Base-by-base conservation (phyloP, 2,888 invertebrate species). In the Phaonia tiefii region DNA sequence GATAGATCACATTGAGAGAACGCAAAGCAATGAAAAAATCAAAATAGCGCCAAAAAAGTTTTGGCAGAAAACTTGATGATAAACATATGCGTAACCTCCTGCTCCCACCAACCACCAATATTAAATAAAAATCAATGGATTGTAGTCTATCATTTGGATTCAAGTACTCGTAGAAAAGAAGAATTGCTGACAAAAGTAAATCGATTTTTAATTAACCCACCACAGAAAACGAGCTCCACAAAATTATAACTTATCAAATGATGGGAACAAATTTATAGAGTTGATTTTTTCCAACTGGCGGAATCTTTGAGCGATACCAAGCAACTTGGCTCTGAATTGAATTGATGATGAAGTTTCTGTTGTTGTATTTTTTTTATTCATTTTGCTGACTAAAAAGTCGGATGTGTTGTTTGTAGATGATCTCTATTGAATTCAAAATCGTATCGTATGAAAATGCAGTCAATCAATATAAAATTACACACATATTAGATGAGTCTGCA, bases 391-490 rank as follows among this genome's bases (percentile, higher is more conserved):
- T n/a, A 39, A 39, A 31, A 60, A 17, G 42, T n/a, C 42, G 13
- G 3, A 26, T 20, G 31, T 15, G 20, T 65, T 70, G 13, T 73
- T 69, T 67, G 67, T 60, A 67, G 54, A 79, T 63, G 70, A 79
- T 71, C 60, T 79, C 49, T 49, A 63, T 67, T 44, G 51, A 69
- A 66, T 76, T 58, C 11, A 8, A 37, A 15, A 74, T 22, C 26
- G 26, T 66, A 46, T 25, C 37, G 54, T 54, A 85, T 86, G 84
- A 86, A 88, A 87, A 86, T 86, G 87, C 86, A 88, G 89, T 88
- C 89, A 87, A 88, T 88, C 87, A 88, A 86, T 87, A 86, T 84
- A 86, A 86, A 85, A 88, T 88, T 89, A 88, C 85, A 87, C 87
- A 87, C 86, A 86, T 88, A 87, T 89, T 88, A 88, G 86, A 86